Conservation (phyloP, 2,888 invertebrate species). For the Trachelus tabidus region DNA sequence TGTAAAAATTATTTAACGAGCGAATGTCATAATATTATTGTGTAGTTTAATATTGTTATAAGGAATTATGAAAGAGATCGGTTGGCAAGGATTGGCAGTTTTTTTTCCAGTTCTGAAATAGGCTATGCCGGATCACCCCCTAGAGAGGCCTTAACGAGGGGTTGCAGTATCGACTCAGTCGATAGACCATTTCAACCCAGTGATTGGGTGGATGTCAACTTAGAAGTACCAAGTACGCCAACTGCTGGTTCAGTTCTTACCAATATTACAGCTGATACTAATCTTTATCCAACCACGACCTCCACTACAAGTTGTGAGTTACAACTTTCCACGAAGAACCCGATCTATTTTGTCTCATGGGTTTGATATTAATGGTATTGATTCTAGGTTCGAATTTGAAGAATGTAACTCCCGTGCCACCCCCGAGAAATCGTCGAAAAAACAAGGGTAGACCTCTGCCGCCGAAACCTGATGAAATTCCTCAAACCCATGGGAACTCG, state of each 20-base stretch:
- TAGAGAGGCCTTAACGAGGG: conserved; percentile 52
- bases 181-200: conserved; percentile 65
- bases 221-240: conserved; percentile 68
- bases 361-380: background rate
- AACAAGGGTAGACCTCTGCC: conserved; percentile 55
- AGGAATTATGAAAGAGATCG: background rate
- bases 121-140: conserved; percentile 62
- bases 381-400: conserved; percentile 46
- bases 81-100: background rate
- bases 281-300: conserved; percentile 41
- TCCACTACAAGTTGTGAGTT: conserved; percentile 44
- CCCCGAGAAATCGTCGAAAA: conserved; percentile 50
- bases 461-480: conserved; percentile 53
- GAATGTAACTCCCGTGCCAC: conserved; percentile 56
- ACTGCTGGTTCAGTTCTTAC: conserved; percentile 47
- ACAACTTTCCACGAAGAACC: background rate
- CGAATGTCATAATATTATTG: background rate
- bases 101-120: conserved; percentile 56
- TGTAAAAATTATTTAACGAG: background rate
- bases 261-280: conserved; percentile 48
- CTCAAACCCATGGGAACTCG: conserved; percentile 33
- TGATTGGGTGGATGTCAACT: conserved; percentile 70
- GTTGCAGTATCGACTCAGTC: conserved; percentile 62
- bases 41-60: background rate
- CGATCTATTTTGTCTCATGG: background rate